These are phyloP conservation scores for Podarcis lilfordi DNA, from an alignment of 2,797 vertebrate species.

Conservation along the genomic window DNA sequence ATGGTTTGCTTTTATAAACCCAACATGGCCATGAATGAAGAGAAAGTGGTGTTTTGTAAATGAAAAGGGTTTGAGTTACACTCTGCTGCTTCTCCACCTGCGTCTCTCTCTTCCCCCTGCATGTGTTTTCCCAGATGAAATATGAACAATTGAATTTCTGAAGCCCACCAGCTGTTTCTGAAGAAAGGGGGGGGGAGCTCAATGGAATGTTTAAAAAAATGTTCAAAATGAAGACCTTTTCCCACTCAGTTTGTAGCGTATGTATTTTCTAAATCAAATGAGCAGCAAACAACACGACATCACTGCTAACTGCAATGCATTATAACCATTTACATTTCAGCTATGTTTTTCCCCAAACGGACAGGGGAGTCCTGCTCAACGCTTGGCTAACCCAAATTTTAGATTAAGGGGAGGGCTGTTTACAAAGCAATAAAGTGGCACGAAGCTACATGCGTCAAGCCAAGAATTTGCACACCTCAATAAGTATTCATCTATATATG, in stretches of 20 bases:
- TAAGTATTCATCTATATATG: background rate
- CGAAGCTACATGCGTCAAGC: background rate
- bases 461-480: background rate
- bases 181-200: background rate
- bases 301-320: background rate
- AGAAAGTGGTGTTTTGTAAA: background rate
- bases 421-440: background rate
- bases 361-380: background rate
- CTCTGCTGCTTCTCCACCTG: background rate
- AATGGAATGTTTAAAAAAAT: background rate
- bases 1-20: background rate
- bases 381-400: background rate
- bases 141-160: slow-evolving; percentile 5
- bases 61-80: background rate
- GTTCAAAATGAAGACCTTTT: background rate
- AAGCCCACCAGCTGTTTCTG: slow-evolving; percentile 5
- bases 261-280: background rate
- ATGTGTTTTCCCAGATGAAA: slow-evolving; percentile 25
- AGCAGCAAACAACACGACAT: background rate
- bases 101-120: background rate
- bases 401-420: background rate
- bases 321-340: background rate
- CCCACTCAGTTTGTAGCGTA: background rate
- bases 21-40: background rate
- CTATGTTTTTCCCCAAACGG: background rate